Evolutionary conservation across 1,140 invertebrate species (phyloP), one percentile per base, ranked within the genome.

Genomic region (Apolygus lucorum): DNA sequence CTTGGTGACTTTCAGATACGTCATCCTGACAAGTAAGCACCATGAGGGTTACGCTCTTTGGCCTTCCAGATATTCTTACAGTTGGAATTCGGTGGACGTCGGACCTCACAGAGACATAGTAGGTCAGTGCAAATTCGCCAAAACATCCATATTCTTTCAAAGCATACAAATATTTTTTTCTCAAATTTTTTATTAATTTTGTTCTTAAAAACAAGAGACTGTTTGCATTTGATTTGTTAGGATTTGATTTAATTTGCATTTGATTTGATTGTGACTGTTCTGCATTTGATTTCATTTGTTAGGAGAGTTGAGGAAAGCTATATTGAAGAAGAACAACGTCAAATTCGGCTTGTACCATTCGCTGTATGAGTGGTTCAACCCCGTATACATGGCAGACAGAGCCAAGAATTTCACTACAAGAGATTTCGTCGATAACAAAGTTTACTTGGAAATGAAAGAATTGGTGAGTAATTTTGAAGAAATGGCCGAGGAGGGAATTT

Each of bases 21-120:
- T 96, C 4, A 90, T 97, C 1, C 76, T 97, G 1, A 96, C 93
- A 1, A 92, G 88, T 74, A 97, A 97, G 81, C 95, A 97, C 82
- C 93, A 96, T 77, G 94, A 96, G 79, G 94, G 94, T 13, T 96
- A 84, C 74, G 92, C 93, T 0, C 69, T 96, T 27, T 96, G 92
- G 87, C 94, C 94, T 28, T 95, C 91, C 0, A 87, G 85, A 72
- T 85, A 87, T 69, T 88, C 92, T 0, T 96, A 88, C 75, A 91
- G 91, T 75, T 97, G 94, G 94, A 97, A 97, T 81, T 81, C 92
- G 0, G 78, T 87, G 69, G 93, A 96, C 75, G 83, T 93, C 68
- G 95, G 95, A 52, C 92, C 93, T 13, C 86, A 89, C 69, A 80
- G 85, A 69, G 92, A 97, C 80, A 76, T 96, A 42, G 80, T 96